Base-by-base conservation (phyloP, 1,140 invertebrate species). In the Zaprionus inermis region DNA sequence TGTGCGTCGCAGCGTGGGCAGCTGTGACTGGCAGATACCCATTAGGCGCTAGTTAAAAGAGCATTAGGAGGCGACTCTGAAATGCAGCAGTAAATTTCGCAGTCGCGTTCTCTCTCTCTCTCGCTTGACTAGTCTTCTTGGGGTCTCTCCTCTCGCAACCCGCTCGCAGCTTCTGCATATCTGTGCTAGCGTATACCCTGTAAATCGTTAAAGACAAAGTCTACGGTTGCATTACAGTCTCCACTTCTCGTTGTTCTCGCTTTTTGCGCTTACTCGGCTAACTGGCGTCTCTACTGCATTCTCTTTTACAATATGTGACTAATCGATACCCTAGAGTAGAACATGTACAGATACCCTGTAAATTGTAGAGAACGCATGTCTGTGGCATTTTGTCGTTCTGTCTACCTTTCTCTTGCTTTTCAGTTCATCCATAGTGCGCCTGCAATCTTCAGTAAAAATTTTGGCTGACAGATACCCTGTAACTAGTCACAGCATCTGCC, bases 241-340 rank as follows among this genome's bases (percentile, higher is more conserved):
- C 14, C 0, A 0, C 2, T 30, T 54, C n/a, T 16, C 14, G 22
- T 12, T 78, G 67, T 80, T 57, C 41, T 79, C 72, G 64, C 72
- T 80, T 61, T 12, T 20, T 14, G 20, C 5, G 1, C 1, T 1
- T 38, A 38, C 14, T 5, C 0, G 14, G 36, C 0, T 38, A 0
- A 6, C 36, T 38, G 2, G 0, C 36, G 24, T 28, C 24, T 28
- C 24, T 28, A 4, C 3, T 28, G 24, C 3, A 1, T 5, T 38
- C 36, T 38, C 1, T 11, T 6, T 32, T 32, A 10, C 7, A 9
- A 0, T 32, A 32, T 0, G 1, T 2, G 32, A 32, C 32, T 32
- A 11, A 32, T 6, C 9, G 32, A 32, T 32, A 32, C 7, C 5
- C 14, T n/a, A 5, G 5, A 12, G 12, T n/a, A 7, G 11, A n/a